Base-by-base conservation (phyloP, 1,140 invertebrate species). In the Trichonephila inaurata region DNA sequence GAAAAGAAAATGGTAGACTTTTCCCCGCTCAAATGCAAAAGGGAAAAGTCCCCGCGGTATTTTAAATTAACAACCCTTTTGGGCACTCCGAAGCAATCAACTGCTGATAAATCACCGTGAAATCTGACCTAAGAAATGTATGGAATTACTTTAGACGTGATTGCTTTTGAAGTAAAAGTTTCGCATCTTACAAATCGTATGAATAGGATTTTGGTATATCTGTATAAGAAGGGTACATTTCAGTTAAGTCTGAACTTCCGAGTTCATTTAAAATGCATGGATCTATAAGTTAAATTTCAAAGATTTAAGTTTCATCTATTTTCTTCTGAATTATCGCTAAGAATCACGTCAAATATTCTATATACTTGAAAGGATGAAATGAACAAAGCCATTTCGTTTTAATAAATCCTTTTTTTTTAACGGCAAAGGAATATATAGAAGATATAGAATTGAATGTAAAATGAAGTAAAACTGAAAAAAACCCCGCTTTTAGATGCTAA, bases 61-160 rank as follows among this genome's bases (percentile, higher is more conserved):
- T 40, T 77, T 77, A 33, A 77, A 77, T 77, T 77, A 77, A 33
- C 72, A 77, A 77, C 33, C 72, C 33, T 3, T 77, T 77, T 33
- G 72, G 28, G 72, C 28, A 40, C 28, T 28, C 12, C 28, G 72
- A 77, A 77, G 72, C 72, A 40, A 77, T 40, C 72, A 21, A 18
- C 72, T 77, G 18, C 28, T 77, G 72, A 77, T 77, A 77, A 77
- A 77, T 77, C 72, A 77, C 72, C 72, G 28, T 77, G 72, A 77
- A 77, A 77, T 77, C 28, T 77, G 28, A 77, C 18, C 72, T 77
- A 77, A 77, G 72, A 77, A 51, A 77, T 77, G 28, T 77, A 77
- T 77, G 33, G 72, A 77, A 77, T 40, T 33, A 33, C 3, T 18
- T 7, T 77, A 16, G 72, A 77, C 5, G 72, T 77, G 72, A 77